Base-by-base conservation (phyloP, 2,888 invertebrate genomes). In the Crocallis elinguaria region DNA sequence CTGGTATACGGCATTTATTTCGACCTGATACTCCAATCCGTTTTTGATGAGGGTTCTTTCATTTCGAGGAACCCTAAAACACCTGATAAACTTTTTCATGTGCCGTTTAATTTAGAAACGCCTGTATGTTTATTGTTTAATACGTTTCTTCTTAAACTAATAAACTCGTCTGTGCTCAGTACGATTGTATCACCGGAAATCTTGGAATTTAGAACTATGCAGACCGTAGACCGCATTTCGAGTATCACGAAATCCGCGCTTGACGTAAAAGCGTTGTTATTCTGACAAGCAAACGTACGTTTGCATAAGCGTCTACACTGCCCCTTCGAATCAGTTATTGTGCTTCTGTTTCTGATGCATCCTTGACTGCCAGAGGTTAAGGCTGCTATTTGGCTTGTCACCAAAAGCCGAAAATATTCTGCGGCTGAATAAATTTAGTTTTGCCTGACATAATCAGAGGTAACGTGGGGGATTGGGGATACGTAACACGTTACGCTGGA, bases 291-390 rank as follows among this genome's bases (percentile, higher is more conserved):
- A n/a, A n/a, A n/a, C n/a, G n/a, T n/a, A n/a, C n/a, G n/a, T n/a
- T n/a, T n/a, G n/a, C n/a, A n/a, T n/a, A n/a, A n/a, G n/a, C n/a
- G n/a, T n/a, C n/a, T n/a, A n/a, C n/a, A n/a, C n/a, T n/a, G n/a
- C n/a, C n/a, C n/a, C n/a, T n/a, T 53, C 27, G 39, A 27, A 33
- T 46, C 45, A 50, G n/a, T n/a, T n/a, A 53, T 52, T 57, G 42
- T 33, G 39, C 33, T 30, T 52, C 30, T 46, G 45, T 49, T 42
- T 49, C 55, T 49, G 41, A 30, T 29, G 32, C 12, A 53, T 33
- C 54, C 55, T 59, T 61, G 59, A 57, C 48, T 57, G 42, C 35
- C 27, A 33, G 37, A 45, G 37, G 48, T 48, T 56, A 49, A 12
- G 36, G 37, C 11, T 36, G 35, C 17, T 16, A 12, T 49, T 48